phyloP scores from a whole-genome alignment of 2,113 vertebrate genomes.

The Cricetomys ansorgei region DNA sequence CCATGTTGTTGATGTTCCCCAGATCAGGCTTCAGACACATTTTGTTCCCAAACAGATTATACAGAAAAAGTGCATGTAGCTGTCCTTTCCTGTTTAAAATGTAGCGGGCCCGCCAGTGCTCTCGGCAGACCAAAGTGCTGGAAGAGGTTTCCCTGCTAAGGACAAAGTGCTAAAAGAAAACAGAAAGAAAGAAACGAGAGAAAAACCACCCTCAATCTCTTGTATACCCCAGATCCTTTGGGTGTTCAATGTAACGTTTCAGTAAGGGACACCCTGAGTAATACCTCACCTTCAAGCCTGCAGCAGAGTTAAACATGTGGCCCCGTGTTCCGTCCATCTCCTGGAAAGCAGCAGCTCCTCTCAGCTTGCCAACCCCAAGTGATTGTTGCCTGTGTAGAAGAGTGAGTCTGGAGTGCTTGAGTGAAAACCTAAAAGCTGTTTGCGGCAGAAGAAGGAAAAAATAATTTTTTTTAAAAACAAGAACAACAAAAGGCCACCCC shows the following conservation, averaged over 20 bases:
- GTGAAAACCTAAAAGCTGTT: constrained; percentile 72
- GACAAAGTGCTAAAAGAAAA: constrained; percentile 81
- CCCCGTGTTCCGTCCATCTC: constrained; percentile 81
- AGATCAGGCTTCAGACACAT: constrained; percentile 2
- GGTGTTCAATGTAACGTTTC: constrained; percentile 85
- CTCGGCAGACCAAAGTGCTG: constrained; percentile 47
- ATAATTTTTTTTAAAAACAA: background rate
- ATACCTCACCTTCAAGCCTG: constrained; percentile 85
- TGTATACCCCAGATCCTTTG: constrained; percentile 77
- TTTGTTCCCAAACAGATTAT: constrained; percentile 67
- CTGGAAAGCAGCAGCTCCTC: constrained; percentile 85
- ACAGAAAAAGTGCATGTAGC: constrained; percentile 12
- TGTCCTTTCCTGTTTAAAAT: constrained; percentile 70
- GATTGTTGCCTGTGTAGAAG: constrained; percentile 72
- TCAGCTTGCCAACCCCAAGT: constrained; percentile 83
- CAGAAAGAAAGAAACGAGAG: constrained; percentile 18
- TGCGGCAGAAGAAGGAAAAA: constrained; percentile 43
- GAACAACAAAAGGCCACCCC: constrained; percentile 67
- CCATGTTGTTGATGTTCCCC: background rate
- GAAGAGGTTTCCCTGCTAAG: constrained; percentile 82
- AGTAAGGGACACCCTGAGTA: constrained; percentile 84
- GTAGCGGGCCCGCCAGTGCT: constrained; percentile 57
- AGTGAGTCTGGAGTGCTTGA: constrained; percentile 77
- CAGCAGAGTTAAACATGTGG: constrained; percentile 87
- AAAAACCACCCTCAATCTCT: constrained; percentile 55